Evolutionary conservation across 2,113 vertebrate species (phyloP), one percentile per base, ranked within the genome.

Genomic region (Thomomys bottae): DNA sequence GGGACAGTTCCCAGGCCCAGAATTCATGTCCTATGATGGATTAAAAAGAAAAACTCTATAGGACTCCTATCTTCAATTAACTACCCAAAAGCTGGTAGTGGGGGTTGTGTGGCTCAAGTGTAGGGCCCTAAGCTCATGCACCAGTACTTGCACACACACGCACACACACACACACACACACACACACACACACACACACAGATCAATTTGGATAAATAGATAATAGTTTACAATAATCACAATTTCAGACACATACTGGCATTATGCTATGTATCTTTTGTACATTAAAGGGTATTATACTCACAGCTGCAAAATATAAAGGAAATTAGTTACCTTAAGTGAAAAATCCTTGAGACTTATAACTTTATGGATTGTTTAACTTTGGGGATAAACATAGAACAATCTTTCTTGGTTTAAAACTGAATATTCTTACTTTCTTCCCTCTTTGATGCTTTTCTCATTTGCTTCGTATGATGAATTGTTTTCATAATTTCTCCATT

Each of bases 331-430:
- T 59, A 63, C 2, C 15, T 78, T 91, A 23, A 23, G 5, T 45
- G 72, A 42, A 54, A 78, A 72, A 92, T 73, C 23, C 26, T 28
- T 88, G 6, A 84, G 61, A 82, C 34, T 80, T 45, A 8, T 82
- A 76, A 23, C 24, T 92, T 67, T 86, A 63, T 34, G 90, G 85
- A 88, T 6, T 36, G 0, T 70, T 40, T 57, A 70, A 63, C 36
- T 79, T 77, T 86, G 54, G 80, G 26, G 85, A 72, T 66, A 87
- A 95, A 87, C 42, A 72, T 32, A 40, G 34, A 90, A 84, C 75
- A 3, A 23, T 81, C 23, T 77, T 89, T 94, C 23, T 92, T 72
- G 38, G 45, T 57, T 78, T 57, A 86, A 88, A 88, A 64, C 34
- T 79, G 80, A 71, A 17, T n/a, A 32, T 82, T 83, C 36, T 61